These are phyloP conservation scores for Malacoctenus gilli DNA, from an alignment of 2,797 vertebrate species.

Conservation along the genomic window DNA sequence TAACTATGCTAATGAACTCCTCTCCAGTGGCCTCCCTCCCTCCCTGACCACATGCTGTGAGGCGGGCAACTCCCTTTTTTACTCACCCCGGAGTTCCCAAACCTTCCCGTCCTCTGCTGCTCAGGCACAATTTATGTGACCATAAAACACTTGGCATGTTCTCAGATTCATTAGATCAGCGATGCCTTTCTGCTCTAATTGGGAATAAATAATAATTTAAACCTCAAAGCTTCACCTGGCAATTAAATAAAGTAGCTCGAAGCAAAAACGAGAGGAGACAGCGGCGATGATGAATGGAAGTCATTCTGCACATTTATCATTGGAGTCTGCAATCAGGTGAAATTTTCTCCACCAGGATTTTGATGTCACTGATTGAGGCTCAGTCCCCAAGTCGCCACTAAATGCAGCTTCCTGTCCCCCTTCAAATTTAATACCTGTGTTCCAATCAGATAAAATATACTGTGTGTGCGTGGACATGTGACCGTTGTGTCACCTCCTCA, in stretches of 20 bases:
- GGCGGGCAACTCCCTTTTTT: no score
- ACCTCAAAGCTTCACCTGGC: neutral
- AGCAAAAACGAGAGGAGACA: neutral
- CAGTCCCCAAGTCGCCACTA: no score
- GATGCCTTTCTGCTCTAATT: slow-evolving; percentile 15
- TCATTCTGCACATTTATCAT: no score
- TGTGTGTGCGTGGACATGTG: no score
- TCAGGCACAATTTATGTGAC: slow-evolving; percentile 5
- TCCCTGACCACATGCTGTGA: neutral
- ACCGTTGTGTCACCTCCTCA: no score
- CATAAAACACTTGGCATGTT: slow-evolving; percentile 6
- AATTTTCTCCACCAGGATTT: no score
- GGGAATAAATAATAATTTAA: slow-evolving; percentile 6
- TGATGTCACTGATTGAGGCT: no score
- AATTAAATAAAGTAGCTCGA: slow-evolving; percentile 10
- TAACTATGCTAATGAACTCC: neutral
- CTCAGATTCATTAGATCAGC: neutral
- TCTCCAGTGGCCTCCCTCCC: slow-evolving; percentile 1
- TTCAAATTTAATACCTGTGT: no score
- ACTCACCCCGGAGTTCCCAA: neutral
- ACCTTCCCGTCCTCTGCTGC: slow-evolving; percentile 14
- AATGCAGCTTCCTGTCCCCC: no score
- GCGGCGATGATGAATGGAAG: neutral
- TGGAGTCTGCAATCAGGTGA: no score
- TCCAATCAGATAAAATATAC: no score